A percentile compares a stretch with the other conserved stretches of the same genome.
Conservation (phyloP, 2,797 vertebrate species). For the Rhyacichthys aspro region DNA sequence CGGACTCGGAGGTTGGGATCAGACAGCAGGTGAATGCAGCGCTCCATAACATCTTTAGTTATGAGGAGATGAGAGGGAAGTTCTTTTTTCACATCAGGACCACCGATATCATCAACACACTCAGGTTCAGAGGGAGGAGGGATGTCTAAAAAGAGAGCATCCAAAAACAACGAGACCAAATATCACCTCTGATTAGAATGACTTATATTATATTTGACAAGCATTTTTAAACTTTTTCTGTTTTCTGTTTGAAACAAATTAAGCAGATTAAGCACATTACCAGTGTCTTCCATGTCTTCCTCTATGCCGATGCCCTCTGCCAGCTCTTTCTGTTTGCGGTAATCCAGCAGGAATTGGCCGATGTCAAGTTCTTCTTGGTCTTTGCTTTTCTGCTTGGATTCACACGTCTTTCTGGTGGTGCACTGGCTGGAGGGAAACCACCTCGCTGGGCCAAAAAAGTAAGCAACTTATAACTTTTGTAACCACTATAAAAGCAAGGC, state of each 20-base stretch:
- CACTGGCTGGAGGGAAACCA: conserved; percentile 82
- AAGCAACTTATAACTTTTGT: too few species aligned
- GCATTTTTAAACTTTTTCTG: background rate
- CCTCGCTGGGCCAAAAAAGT: conserved; percentile 69
- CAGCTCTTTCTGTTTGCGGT: conserved; percentile 84
- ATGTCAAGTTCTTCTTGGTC: conserved; percentile 61
- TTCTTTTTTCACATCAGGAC: conserved; percentile 72
- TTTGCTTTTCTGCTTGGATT: background rate
- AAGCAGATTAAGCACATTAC: conserved; percentile 31
- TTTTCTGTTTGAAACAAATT: background rate
- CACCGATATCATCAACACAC: conserved; percentile 24
- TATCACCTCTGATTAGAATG: background rate
- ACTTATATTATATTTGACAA: background rate
- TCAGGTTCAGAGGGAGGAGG: conserved; percentile 53
- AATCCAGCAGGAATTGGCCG: conserved; percentile 84
- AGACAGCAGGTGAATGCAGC: conserved; percentile 89
- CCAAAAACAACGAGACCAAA: background rate
- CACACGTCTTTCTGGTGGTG: background rate
- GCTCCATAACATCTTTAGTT: conserved; percentile 87
- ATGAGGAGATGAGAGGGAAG: conserved; percentile 85
- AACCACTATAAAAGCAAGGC: too few species aligned
- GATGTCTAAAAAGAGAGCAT: conserved; percentile 41
- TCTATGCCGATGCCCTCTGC: conserved; percentile 84
- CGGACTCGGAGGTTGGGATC: conserved; percentile 82
- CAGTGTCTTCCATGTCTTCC: conserved; percentile 54